Conservation (phyloP, 1,140 invertebrate species). For the Berghia stephanieae region DNA sequence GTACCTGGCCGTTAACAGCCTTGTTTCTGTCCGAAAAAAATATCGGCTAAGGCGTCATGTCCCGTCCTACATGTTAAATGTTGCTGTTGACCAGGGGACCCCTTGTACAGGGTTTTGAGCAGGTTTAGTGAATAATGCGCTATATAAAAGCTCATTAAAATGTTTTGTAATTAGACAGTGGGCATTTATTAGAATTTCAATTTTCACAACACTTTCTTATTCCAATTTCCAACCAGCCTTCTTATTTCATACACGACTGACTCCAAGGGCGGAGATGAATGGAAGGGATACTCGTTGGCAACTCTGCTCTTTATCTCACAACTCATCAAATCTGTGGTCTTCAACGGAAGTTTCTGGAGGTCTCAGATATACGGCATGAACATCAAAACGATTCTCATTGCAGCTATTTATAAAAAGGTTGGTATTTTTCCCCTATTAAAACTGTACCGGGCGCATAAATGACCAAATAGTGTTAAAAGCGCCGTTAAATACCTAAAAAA, state of each 20-base stretch:
- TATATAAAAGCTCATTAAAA: too few relatives aligned
- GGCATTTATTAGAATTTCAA: background rate
- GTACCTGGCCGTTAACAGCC: too few relatives aligned
- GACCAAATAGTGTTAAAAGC: too few relatives aligned
- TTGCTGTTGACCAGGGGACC: too few relatives aligned
- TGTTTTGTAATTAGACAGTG: background rate
- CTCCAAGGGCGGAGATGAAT: conserved; percentile 58
- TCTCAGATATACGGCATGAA: conserved; percentile 81
- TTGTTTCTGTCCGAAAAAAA: too few relatives aligned
- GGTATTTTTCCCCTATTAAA: background rate
- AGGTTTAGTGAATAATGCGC: too few relatives aligned
- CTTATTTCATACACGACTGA: conserved; percentile 31
- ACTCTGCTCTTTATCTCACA: conserved; percentile 79
- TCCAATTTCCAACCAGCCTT: background rate
- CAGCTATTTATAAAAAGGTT: conserved; percentile 91
- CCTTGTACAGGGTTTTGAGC: too few relatives aligned
- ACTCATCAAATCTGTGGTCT: conserved; percentile 83
- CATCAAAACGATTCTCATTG: conserved; percentile 89
- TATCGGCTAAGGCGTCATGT: too few relatives aligned
- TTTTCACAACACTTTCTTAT: background rate
- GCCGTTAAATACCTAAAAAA: too few relatives aligned
- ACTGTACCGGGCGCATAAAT: too few relatives aligned
- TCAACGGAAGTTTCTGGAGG: conserved; percentile 67
- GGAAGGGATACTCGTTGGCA: conserved; percentile 88
- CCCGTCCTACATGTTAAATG: too few relatives aligned